Base-by-base conservation (phyloP, 1,140 invertebrate genomes). In the Pseudoatta argentina region DNA sequence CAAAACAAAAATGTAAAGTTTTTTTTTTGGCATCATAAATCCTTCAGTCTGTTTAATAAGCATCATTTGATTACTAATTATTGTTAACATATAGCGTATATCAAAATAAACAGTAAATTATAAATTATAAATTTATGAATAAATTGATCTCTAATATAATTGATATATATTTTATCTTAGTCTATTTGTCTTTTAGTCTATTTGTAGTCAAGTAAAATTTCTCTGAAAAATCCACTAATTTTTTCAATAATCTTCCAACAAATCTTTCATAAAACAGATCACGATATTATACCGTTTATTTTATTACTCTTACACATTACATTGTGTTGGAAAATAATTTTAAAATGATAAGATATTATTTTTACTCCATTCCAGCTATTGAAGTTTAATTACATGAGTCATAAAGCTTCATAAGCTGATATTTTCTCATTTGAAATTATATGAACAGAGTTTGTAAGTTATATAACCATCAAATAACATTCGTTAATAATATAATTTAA, bases 401-500 rank as follows among this genome's bases (percentile, higher is more conserved):
- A 63, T 63, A 61, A 44, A 48, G 59, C 18, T 53, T 64, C 5
- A 71, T 27, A 53, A 69, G 27, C 24, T 66, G 12, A 48, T 61
- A 61, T 79, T 55, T 44, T 3, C 64, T 81, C 24, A 30, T 44
- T 55, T 44, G 16, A 51, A 18, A 53, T 34, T 24, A 71, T 34
- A 71, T 71, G 8, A 44, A 24, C 34, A 24, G 3, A 81, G 10
- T 59, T 44, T 30, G 51, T 39, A 69, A 66, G 59, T 71, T 71
- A 81, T 5, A 5, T 71, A 81, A 71, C 5, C 16, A 81, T 71
- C 34, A 7, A 81, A 57, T 81, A 81, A 81, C 21, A 44, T 71
- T 81, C 21, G 18, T 48, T 81, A 81, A 30, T 57, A 71, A 81
- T 81, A 27, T 71, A 71, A 81, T 81, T 57, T 71, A 14, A 34